Evolutionary conservation across 2,888 invertebrate species (phyloP).

Genomic region (Anoncus sp.): DNA sequence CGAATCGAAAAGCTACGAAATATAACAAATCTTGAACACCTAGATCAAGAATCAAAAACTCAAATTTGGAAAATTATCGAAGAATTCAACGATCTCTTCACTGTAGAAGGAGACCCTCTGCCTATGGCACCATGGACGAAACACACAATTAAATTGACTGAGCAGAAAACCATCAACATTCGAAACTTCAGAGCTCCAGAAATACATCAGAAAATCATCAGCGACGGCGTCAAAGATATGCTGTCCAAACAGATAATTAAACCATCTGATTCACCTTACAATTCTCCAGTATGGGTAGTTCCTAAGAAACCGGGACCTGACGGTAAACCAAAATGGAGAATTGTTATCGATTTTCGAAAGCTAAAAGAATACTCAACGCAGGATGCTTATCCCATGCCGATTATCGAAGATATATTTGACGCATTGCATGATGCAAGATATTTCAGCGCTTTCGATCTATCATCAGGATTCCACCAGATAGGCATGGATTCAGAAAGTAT

Average conservation of each 20-base stretch:
- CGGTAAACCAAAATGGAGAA: conserved; percentile 38
- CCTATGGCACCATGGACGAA: conserved; percentile 33
- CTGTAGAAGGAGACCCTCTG: conserved; percentile 26
- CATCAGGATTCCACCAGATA: too few species aligned
- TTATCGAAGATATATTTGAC: conserved; percentile 63
- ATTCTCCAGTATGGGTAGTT: too few species aligned
- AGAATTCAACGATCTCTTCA: too few species aligned
- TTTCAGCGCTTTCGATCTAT: conserved; percentile 68
- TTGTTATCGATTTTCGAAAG: too few species aligned
- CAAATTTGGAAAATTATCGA: conserved; percentile 27
- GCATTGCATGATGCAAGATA: conserved; percentile 64
- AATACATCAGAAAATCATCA: conserved; percentile 33
- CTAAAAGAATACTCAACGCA: conserved; percentile 45
- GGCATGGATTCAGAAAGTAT: conserved; percentile 43
- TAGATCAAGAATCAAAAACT: conserved; percentile 1
- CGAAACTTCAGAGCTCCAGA: too few species aligned
- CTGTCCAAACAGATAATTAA: conserved; percentile 31
- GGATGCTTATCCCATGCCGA: conserved; percentile 50
- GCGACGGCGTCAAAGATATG: too few species aligned
- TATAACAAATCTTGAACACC: conserved; percentile 18
- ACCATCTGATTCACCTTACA: conserved; percentile 32
- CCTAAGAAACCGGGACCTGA: conserved; percentile 43
- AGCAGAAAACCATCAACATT: conserved; percentile 19
- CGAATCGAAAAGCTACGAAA: conserved; percentile 8
- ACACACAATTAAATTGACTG: conserved; percentile 25